Base-by-base conservation (phyloP, 1,140 invertebrate genomes). In the Goniozus legneri region DNA sequence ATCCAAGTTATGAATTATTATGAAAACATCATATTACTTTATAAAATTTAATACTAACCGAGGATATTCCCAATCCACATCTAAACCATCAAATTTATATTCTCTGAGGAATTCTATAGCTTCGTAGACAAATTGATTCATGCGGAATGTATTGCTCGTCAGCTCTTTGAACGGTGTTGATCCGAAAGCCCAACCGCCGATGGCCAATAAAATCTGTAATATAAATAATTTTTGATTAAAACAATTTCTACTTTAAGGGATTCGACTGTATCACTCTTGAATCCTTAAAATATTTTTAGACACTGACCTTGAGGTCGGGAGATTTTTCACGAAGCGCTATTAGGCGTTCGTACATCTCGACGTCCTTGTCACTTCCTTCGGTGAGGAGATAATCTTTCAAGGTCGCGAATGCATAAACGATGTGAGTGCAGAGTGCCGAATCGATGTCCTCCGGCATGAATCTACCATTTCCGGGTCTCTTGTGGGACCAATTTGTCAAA, bases 41-140 rank as follows among this genome's bases (percentile, higher is more conserved):
- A 20, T 34, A 38, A 30, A 6, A 27, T 27, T 10, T 20, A 19
- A 34, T n/a, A 52, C 45, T 69, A 71, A 85, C 84, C 85, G 82
- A 2, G 94, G 93, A 74, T 96, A 96, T 76, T 97, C 93, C 94
- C 95, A 98, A 64, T 97, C 93, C 1, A 98, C 87, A 58, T 97
- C 94, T n/a, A 95, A 73, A 4, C 95, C 95, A 64, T 97, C 94
- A 66, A 97, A 96, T 69, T 92, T 87, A 55, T 91, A 88, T 63
- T 92, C 88, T 18, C 94, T 80, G 2, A 97, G 77, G 75, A 95
- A 97, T 57, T 94, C 91, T 31, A 96, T 92, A 3, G 91, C 87
- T 63, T 95, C 90, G 62, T 95, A 95, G 2, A 95, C 91, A 61
- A 98, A 97, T 61, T 93, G 88, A 64, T 94, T 95, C 90, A 94